phyloP scores from a whole-genome alignment of 2,888 invertebrate species.

The Orchesella flavescens region DNA sequence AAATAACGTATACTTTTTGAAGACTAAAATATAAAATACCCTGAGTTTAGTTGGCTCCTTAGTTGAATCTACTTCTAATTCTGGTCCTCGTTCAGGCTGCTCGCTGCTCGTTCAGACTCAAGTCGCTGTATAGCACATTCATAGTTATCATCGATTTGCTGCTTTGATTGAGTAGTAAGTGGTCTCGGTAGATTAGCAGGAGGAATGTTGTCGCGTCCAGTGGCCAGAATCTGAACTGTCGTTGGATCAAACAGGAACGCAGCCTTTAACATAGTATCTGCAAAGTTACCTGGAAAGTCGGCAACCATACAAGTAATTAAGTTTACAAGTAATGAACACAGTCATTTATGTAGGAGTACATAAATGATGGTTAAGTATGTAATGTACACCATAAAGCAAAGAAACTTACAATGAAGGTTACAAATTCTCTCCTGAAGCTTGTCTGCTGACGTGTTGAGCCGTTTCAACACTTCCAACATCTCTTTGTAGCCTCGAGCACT shows the following conservation, averaged over 20 bases:
- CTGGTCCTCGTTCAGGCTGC: too few species aligned
- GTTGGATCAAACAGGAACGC: conserved; percentile 23
- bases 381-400: not conserved
- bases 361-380: too few species aligned
- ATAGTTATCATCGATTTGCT: conserved; percentile 10
- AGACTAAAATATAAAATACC: too few species aligned
- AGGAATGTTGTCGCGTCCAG: not conserved
- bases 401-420: conserved; percentile 38
- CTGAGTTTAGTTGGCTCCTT: too few species aligned
- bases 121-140: not conserved
- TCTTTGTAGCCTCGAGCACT: conserved; percentile 43
- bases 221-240: not conserved
- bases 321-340: too few species aligned
- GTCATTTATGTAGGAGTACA: too few species aligned
- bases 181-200: not conserved
- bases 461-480: conserved; percentile 47
- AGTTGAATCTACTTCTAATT: too few species aligned
- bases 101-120: too few species aligned
- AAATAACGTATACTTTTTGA: too few species aligned
- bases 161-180: not conserved
- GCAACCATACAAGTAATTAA: too few species aligned
- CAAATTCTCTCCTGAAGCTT: conserved; percentile 30
- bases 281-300: conserved; percentile 14
- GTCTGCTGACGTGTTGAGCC: conserved; percentile 14
- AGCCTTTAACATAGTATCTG: conserved; percentile 1